Evolutionary conservation across 2,797 vertebrate species (phyloP).

Genomic region (Todus mexicanus): DNA sequence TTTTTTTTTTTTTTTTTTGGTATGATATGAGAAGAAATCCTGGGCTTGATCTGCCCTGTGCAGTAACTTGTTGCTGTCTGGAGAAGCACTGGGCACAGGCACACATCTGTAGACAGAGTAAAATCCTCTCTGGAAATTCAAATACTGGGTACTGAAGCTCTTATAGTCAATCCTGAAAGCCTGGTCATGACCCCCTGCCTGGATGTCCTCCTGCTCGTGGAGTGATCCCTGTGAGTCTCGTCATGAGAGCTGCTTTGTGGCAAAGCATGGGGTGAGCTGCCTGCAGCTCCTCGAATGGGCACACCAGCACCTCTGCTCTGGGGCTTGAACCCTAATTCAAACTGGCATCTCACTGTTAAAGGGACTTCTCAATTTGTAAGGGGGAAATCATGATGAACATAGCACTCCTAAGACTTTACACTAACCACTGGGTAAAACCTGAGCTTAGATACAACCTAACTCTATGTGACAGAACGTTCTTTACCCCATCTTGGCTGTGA

Average conservation of each 20-base stretch:
- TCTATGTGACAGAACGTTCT: neutral
- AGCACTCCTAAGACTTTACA: neutral
- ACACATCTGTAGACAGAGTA: neutral
- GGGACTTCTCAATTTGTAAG: neutral
- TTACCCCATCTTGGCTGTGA: neutral
- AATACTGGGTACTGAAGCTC: neutral
- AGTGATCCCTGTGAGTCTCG: neutral
- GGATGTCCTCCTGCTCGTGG: neutral
- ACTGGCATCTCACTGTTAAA: neutral
- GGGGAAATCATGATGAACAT: neutral
- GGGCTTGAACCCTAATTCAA: neutral
- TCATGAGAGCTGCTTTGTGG: neutral
- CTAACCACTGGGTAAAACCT: neutral
- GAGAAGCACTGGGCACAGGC: neutral
- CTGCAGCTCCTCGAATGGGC: neutral
- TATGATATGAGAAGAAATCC: neutral
- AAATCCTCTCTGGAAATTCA: neutral
- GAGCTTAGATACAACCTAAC: neutral
- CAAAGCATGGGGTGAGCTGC: neutral
- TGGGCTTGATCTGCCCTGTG: fast-evolving
- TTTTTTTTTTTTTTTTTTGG: neutral
- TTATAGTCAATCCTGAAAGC: neutral
- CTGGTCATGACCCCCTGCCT: fast-evolving
- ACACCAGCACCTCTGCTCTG: fast-evolving
- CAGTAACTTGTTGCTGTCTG: neutral